Conservation (phyloP, 2,888 invertebrate species). For the Ochropacha duplaris region DNA sequence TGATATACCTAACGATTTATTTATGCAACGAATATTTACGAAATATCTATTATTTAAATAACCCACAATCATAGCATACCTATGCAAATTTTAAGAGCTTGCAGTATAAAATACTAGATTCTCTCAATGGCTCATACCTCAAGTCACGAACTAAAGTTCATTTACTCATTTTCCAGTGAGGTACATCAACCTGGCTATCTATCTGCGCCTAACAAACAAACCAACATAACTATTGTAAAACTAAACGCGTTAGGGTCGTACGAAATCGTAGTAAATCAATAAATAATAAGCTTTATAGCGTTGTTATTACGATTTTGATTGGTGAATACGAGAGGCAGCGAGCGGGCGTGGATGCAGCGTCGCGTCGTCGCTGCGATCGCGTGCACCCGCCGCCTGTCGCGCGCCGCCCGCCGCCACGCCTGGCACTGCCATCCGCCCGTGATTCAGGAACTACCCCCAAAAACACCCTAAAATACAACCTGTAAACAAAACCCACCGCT, state of each 20-base stretch:
- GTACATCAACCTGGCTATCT: constrained; percentile 4
- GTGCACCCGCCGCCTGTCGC: constrained; percentile 49
- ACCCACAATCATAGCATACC: background rate
- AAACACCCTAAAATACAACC: constrained; percentile 50
- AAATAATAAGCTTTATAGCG: constrained; percentile 52
- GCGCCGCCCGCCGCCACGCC: constrained; percentile 54
- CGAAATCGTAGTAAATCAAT: constrained; percentile 29
- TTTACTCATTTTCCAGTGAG: background rate
- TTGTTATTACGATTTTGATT: constrained; percentile 51
- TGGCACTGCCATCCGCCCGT: constrained; percentile 79
- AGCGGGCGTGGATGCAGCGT: constrained; percentile 52
- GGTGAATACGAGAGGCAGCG: constrained; percentile 42
- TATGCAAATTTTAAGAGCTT: background rate
- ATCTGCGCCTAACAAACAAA: background rate
- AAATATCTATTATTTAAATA: background rate
- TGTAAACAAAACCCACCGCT: constrained; percentile 64
- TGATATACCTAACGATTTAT: too few relatives aligned
- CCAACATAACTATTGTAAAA: constrained; percentile 17
- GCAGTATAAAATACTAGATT: background rate
- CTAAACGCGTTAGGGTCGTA: constrained; percentile 34
- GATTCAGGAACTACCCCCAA: constrained; percentile 67
- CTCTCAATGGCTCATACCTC: constrained; percentile 4
- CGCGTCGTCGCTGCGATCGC: constrained; percentile 56
- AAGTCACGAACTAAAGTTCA: constrained; percentile 8
- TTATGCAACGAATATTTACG: background rate